Percentiles rank a stretch among this genome's conserved stretches.
Evolutionary conservation across 2,113 vertebrate species (phyloP).

Genomic region (Sterrhoptilus dennistouni): DNA sequence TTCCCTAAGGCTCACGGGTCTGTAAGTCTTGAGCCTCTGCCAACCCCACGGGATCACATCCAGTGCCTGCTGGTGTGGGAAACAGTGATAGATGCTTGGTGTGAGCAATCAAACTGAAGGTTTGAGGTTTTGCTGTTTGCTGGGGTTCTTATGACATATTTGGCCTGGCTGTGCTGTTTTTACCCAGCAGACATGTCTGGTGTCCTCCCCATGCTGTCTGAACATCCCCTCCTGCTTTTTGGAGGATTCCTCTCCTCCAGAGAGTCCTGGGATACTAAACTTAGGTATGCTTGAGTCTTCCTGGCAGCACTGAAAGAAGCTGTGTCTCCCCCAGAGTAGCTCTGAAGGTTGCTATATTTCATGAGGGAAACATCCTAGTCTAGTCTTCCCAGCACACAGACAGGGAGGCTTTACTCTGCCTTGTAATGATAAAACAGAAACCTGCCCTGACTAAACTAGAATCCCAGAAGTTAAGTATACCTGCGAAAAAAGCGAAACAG

Average conservation of each 20-base stretch:
- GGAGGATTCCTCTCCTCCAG: neutral
- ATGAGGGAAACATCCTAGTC: neutral
- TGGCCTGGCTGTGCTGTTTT: neutral
- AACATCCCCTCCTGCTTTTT: neutral
- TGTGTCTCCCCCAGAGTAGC: neutral
- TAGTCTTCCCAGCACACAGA: neutral
- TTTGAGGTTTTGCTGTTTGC: neutral
- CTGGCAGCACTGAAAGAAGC: neutral
- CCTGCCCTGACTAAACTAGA: neutral
- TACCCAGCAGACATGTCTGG: neutral
- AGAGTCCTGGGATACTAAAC: neutral
- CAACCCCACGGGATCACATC: accelerated
- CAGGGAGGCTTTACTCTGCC: neutral
- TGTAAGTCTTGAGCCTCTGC: neutral
- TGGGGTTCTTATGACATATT: neutral
- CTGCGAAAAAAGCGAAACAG: neutral
- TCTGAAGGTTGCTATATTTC: neutral
- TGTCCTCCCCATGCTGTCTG: neutral
- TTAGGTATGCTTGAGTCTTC: neutral
- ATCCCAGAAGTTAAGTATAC: neutral
- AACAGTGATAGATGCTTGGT: neutral
- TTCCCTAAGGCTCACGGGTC: accelerated
- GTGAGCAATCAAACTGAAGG: accelerated
- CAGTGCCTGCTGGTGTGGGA: neutral
- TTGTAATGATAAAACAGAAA: neutral